Evolutionary conservation across 2,113 vertebrate species (phyloP).

Genomic region (Pionites leucogaster): DNA sequence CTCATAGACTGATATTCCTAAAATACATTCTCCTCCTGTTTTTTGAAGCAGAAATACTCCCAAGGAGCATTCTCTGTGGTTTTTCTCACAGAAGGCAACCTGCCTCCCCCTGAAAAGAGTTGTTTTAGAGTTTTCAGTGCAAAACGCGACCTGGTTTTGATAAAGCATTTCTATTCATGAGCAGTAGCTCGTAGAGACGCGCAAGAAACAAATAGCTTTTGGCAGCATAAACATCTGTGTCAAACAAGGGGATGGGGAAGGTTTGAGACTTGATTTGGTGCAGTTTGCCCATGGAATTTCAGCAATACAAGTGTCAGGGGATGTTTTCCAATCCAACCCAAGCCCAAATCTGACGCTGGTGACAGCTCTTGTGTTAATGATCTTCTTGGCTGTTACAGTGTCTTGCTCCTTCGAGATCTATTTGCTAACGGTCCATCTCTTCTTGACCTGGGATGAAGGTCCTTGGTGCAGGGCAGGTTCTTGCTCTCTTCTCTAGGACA

Average conservation of each 20-base stretch:
- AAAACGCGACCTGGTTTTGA: constrained; percentile 14
- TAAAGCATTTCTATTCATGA: constrained; percentile 60
- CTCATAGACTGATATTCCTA: not conserved
- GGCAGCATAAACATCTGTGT: constrained; percentile 46
- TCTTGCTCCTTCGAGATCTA: not conserved
- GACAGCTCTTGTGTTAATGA: not conserved
- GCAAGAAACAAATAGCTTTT: constrained; percentile 54
- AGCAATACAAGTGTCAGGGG: not conserved
- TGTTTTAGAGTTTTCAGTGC: constrained; percentile 44
- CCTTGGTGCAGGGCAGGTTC: not conserved
- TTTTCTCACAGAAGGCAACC: constrained; percentile 44
- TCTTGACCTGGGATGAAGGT: not conserved
- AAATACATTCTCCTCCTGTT: not conserved
- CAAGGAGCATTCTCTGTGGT: not conserved
- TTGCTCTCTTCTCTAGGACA: accelerated
- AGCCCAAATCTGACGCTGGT: not conserved
- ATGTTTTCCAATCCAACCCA: not conserved
- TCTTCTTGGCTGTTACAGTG: not conserved
- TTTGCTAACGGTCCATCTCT: not conserved
- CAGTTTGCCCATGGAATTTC: not conserved
- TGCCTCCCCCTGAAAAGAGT: constrained; percentile 40
- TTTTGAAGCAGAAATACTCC: constrained; percentile 19
- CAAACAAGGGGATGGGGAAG: constrained; percentile 42
- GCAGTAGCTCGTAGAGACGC: constrained; percentile 42
- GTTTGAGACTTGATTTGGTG: constrained; percentile 25